Percentiles rank a stretch among this genome's conserved stretches.
These are phyloP conservation scores for Perizoma affinitatum DNA, from an alignment of 2,888 invertebrate genomes.

Conservation along the genomic window DNA sequence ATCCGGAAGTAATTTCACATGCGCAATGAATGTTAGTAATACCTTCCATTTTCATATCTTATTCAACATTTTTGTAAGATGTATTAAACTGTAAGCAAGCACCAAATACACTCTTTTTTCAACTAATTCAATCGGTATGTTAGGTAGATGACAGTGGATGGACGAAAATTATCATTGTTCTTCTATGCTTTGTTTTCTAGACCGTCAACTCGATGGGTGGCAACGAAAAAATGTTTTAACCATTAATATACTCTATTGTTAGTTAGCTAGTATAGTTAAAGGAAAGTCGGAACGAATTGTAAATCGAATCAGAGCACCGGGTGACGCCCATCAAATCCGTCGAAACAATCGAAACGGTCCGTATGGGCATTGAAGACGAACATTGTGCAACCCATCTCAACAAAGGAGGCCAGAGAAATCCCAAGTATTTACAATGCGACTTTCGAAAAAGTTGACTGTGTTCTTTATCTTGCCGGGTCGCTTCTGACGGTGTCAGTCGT, in stretches of 20 bases:
- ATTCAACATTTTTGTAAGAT: too few species aligned
- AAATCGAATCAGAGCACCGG: conserved; percentile 72
- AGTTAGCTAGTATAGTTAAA: conserved; percentile 47
- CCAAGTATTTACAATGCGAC: conserved; percentile 64
- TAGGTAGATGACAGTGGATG: background rate
- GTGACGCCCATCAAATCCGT: conserved; percentile 71
- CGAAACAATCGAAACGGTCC: conserved; percentile 72
- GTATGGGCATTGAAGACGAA: conserved; percentile 65
- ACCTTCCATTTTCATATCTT: too few species aligned
- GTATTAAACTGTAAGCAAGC: too few species aligned
- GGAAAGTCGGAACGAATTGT: conserved; percentile 80
- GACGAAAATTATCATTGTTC: conserved; percentile 1
- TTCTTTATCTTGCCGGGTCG: conserved; percentile 51
- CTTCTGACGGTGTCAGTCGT: conserved; percentile 52
- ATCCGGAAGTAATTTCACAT: background rate
- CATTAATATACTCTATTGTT: conserved; percentile 54
- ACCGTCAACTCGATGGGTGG: conserved; percentile 56
- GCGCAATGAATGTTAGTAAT: background rate
- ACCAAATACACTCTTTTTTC: too few species aligned
- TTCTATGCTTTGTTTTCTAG: conserved; percentile 3
- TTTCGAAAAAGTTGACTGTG: conserved; percentile 65
- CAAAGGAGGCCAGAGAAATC: conserved; percentile 78
- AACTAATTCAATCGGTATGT: background rate
- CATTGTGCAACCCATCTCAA: conserved; percentile 75
- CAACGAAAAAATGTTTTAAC: conserved; percentile 45